These are phyloP conservation scores for Chrysolina oricalcia DNA, from an alignment of 2,888 invertebrate species.

Conservation along the genomic window DNA sequence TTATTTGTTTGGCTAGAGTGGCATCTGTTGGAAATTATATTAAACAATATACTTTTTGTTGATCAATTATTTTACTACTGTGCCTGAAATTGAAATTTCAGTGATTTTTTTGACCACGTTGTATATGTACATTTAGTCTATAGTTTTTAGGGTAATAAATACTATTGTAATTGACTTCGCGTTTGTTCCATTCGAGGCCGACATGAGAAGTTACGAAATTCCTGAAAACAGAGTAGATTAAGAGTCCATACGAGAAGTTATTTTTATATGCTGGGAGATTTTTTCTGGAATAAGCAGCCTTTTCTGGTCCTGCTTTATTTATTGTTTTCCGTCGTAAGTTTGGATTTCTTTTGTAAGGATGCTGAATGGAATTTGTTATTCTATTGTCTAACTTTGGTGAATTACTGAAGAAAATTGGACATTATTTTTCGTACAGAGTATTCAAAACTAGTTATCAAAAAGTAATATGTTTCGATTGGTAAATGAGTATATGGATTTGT, in stretches of 20 bases:
- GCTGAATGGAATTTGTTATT: background rate
- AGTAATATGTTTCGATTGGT: background rate
- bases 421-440: background rate
- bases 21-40: too few relatives aligned
- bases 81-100: background rate
- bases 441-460: slow-evolving; percentile 6
- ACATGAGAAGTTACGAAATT: slow-evolving; percentile 42
- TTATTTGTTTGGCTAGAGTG: too few relatives aligned
- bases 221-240: slow-evolving; percentile 41
- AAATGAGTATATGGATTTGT: background rate
- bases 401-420: background rate
- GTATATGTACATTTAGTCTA: slow-evolving; percentile 49
- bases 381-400: background rate
- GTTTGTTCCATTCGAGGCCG: slow-evolving; percentile 13
- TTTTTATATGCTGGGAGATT: slow-evolving; percentile 52
- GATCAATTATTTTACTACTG: background rate
- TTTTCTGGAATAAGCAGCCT: slow-evolving; percentile 20
- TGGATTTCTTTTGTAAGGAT: slow-evolving; percentile 15
- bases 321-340: slow-evolving; percentile 16
- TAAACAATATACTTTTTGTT: background rate
- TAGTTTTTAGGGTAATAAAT: slow-evolving; percentile 47
- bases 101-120: slow-evolving; percentile 38
- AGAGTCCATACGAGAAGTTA: slow-evolving; percentile 48
- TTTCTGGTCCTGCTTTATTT: slow-evolving; percentile 32
- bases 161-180: slow-evolving; percentile 15